Conservation (phyloP, 2,113 vertebrate species). For the Nothocercus nigrocapillus region DNA sequence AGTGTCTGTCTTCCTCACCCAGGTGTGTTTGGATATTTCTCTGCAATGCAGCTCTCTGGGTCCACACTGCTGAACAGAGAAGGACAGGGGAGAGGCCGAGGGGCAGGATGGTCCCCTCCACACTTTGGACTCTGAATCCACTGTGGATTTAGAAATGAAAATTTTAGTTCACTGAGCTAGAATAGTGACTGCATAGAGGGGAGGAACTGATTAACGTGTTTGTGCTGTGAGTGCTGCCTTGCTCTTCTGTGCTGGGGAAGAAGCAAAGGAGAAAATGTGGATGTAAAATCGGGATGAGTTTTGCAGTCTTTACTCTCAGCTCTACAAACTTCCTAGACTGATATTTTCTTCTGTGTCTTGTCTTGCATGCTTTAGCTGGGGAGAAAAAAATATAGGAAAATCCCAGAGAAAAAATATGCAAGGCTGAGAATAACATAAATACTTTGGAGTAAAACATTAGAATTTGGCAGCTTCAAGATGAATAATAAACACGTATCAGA, state of each 20-base stretch:
- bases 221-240: rapidly evolving
- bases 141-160: neutral
- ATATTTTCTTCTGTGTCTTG: neutral
- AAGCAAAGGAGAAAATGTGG: neutral
- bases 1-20: neutral
- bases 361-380: neutral
- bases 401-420: neutral
- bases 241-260: neutral
- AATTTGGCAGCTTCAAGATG: neutral
- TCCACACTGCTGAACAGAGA: neutral
- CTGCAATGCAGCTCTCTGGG: neutral
- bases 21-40: neutral
- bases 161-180: neutral
- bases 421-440: neutral
- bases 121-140: no score
- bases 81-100: no score
- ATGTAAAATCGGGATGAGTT: neutral
- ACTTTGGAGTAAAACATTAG: neutral
- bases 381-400: neutral
- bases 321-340: neutral
- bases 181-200: rapidly evolving
- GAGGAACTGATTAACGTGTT: neutral
- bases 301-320: neutral
- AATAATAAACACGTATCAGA: neutral
- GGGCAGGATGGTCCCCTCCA: rapidly evolving